Conservation (phyloP, 2,888 invertebrate species). For the Tenodera sinensis region DNA sequence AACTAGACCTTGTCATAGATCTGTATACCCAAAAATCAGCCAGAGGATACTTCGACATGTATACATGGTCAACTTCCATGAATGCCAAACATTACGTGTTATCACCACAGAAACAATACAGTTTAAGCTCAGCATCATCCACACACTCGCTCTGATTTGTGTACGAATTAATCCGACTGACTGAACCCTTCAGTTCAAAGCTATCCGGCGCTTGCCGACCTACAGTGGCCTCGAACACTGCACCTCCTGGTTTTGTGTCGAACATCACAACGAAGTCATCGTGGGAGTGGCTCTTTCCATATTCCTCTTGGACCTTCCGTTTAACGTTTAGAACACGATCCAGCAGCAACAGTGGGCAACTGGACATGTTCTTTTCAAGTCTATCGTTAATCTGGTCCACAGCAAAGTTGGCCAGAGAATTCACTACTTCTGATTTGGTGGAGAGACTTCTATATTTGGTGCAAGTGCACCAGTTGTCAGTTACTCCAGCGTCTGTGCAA, state of each 20-base stretch:
- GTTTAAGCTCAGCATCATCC: constrained; percentile 67
- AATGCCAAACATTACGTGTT: not conserved
- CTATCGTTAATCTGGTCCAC: not conserved
- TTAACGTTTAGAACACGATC: not conserved
- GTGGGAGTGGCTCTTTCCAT: not conserved
- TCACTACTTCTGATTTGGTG: not conserved
- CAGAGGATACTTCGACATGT: not conserved
- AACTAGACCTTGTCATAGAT: not conserved
- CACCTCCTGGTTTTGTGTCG: constrained; percentile 41
- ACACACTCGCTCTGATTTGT: constrained; percentile 77
- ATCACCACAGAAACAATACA: constrained; percentile 67
- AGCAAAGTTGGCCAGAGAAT: not conserved
- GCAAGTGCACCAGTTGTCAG: constrained; percentile 22
- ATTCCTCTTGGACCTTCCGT: not conserved
- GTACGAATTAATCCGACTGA: constrained; percentile 75
- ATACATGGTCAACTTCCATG: too few species aligned
- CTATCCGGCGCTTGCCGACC: not conserved
- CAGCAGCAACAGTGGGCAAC: not conserved
- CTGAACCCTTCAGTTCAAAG: constrained; percentile 32
- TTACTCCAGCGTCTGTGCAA: constrained; percentile 25
- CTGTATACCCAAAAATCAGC: not conserved
- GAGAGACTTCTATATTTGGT: not conserved
- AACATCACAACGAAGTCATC: constrained; percentile 37
- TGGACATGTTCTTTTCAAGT: not conserved
- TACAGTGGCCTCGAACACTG: constrained; percentile 44